A percentile compares a stretch with the other conserved stretches of the same genome.
phyloP scores from a whole-genome alignment of 2,888 invertebrate species.

The Dasypolia templi region DNA sequence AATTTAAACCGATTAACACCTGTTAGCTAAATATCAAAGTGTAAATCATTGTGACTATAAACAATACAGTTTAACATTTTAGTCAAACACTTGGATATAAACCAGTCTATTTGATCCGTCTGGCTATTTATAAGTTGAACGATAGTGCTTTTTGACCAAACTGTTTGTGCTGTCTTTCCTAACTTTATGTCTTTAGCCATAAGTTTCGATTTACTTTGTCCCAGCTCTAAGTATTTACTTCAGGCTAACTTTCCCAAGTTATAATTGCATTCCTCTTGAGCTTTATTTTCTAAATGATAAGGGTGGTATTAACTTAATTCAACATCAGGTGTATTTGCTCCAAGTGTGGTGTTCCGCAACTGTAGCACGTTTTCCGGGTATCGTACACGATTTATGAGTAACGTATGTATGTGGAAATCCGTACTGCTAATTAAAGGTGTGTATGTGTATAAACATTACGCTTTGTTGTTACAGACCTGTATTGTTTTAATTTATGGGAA shows the following conservation, averaged over 20 bases:
- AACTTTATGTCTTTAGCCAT: not conserved
- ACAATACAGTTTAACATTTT: slow-evolving; percentile 47
- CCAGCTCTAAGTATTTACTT: slow-evolving; percentile 11
- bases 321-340: not conserved
- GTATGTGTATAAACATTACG: slow-evolving; percentile 45
- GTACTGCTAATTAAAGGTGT: slow-evolving; percentile 63
- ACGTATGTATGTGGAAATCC: slow-evolving; percentile 63
- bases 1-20: slow-evolving; percentile 47
- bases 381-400: slow-evolving; percentile 61
- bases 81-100: slow-evolving; percentile 41
- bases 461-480: slow-evolving; percentile 28
- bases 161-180: not conserved
- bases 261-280: not conserved
- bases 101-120: slow-evolving; percentile 37
- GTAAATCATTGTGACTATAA: slow-evolving; percentile 46
- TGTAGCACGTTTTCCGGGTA: slow-evolving; percentile 57
- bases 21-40: slow-evolving; percentile 41
- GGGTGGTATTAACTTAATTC: slow-evolving; percentile 18
- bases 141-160: slow-evolving; percentile 6
- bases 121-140: slow-evolving; percentile 33
- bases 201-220: slow-evolving; percentile 25
- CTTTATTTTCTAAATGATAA: not conserved
- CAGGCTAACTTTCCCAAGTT: slow-evolving; percentile 15
- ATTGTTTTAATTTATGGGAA: slow-evolving; percentile 35
- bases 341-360: slow-evolving; percentile 37